Base-by-base conservation (phyloP, 2,888 invertebrate species). In the Chironomus riparius region DNA sequence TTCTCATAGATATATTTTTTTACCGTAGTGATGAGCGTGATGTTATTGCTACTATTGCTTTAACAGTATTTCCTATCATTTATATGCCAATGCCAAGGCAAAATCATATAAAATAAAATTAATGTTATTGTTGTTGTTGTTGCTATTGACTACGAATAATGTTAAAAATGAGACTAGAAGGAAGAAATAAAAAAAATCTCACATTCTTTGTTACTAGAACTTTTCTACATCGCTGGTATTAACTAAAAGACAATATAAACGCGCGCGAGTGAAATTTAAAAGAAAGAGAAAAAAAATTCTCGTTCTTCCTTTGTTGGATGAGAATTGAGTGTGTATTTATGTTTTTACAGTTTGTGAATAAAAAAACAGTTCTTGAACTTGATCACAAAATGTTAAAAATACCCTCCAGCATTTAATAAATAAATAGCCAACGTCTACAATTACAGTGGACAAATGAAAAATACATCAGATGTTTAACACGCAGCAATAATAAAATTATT, bases 41-140 rank as follows among this genome's bases (percentile, higher is more conserved):
- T 38, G 38, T 38, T 38, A 38, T 38, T n/a, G n/a, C n/a, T n/a
- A n/a, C n/a, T n/a, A n/a, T n/a, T 38, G 38, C 38, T 38, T 38
- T 38, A 10, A 38, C 38, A 38, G 38, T 10, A 38, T 38, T 38
- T 38, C 38, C 38, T 38, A 38, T 56, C 56, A 7, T 56, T 56
- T 18, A 18, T 18, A 15, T 70, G 47, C 47, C 70, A 70, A 47
- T 47, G 70, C 70, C 70, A 70, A 70, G 70, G 70, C 70, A 12
- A 70, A 70, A 70, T 21, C n/a, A 70, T 70, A 56, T 47, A 24
- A 47, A 70, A 70, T 13, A 65, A 65, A 21, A 65, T 22, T 13
- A 65, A 12, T 65, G 70, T 15, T 47, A 12, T 70, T 70, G 21
- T 56, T 56, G n/a, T n/a, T n/a, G n/a, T 15, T 56, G 56, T n/a